phyloP scores from a whole-genome alignment of 2,888 invertebrate genomes.

The Liodrosophila aerea region DNA sequence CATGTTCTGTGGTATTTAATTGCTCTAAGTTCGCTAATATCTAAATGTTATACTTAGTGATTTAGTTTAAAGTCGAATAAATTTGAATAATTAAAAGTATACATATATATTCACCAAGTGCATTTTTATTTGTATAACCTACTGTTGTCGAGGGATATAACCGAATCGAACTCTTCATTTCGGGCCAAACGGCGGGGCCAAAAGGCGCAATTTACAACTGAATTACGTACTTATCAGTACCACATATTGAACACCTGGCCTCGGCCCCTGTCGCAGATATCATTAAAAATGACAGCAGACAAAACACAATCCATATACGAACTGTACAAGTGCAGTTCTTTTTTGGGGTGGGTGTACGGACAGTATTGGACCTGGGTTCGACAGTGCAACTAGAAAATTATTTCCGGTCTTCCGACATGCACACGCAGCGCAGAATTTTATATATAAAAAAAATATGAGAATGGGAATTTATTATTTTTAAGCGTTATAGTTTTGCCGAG shows the following conservation, averaged over 20 bases:
- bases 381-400: constrained; percentile 71
- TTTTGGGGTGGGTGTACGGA: constrained; percentile 50
- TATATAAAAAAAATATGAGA: constrained; percentile 29
- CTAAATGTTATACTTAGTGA: constrained; percentile 72
- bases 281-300: constrained; percentile 55
- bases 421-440: constrained; percentile 38
- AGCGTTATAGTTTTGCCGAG: constrained; percentile 57
- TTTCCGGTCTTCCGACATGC: constrained; percentile 77
- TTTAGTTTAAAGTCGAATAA: constrained; percentile 70
- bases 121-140: too few relatives aligned
- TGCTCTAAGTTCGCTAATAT: constrained; percentile 75
- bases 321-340: constrained; percentile 58
- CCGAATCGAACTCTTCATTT: neutral
- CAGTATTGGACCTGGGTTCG: constrained; percentile 15
- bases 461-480: constrained; percentile 63
- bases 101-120: neutral
- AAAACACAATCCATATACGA: constrained; percentile 50
- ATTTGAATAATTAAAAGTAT: constrained; percentile 40
- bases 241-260: constrained; percentile 79
- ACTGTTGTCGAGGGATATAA: too few relatives aligned
- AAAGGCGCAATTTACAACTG: constrained; percentile 56
- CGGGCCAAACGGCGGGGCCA: constrained; percentile 51
- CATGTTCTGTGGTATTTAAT: constrained; percentile 77
- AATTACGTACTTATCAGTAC: constrained; percentile 72
- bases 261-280: constrained; percentile 63